Evolutionary conservation across 2,113 vertebrate genomes (phyloP), one percentile per base, ranked within the genome.

Genomic region (Rhineura floridana): DNA sequence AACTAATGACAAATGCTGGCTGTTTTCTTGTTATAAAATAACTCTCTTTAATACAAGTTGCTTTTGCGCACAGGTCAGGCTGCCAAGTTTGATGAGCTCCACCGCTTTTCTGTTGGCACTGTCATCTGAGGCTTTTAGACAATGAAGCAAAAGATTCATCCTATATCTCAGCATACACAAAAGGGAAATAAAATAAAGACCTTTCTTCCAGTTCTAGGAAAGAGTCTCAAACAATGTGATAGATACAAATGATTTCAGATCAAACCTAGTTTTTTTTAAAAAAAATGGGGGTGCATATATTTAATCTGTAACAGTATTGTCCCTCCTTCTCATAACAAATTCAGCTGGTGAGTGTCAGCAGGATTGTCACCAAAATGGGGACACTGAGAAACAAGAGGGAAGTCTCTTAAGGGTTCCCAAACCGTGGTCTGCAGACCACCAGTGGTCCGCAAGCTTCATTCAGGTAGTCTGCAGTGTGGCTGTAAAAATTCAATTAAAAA

Each of bases 61-160:
- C 33, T 89, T 86, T 84, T 90, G 59, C 87, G 83, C 90, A 46
- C n/a, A 93, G 73, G 91, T 87, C 84, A 76, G 87, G 73, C 79
- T 92, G 85, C 77, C 83, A 88, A 70, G 36, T 76, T 87, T 93
- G 83, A 90, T 87, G 90, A 92, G 76, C 85, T 91, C 48, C 25
- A 42, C 76, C 92, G 42, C 63, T 92, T 81, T 55, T 39, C 76
- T 92, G 46, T 59, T 91, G n/a, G 33, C 65, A 1, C 33, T 89
- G 83, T 93, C 72, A 89, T 17, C 69, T 77, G 82, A 72, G 13
- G 11, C 10, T 88, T 85, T 84, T 85, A 94, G 52, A 50, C 81
- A 92, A 91, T 84, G 85, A 85, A 89, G 42, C 39, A 87, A 88
- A 19, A 76, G 48, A 33, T 42, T 25, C 12, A 50, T 30, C 44